phyloP scores from a whole-genome alignment of 2,797 vertebrate genomes.

The Nyctibius grandis region DNA sequence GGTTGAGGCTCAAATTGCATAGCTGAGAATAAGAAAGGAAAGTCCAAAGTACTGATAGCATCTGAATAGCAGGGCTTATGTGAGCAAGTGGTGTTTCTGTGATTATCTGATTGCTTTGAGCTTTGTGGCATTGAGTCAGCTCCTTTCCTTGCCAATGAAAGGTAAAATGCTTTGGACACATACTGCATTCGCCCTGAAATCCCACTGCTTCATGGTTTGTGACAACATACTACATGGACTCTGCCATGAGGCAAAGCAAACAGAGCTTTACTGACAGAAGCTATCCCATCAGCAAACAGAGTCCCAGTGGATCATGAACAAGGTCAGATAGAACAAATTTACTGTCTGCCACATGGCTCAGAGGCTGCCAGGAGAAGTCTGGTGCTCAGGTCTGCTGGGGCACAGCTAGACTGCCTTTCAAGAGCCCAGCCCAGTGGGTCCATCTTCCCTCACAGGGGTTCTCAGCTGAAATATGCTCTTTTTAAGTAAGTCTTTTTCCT shows the following conservation, averaged over 20 bases:
- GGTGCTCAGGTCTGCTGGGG: neutral
- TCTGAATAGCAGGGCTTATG: neutral
- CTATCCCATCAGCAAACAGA: neutral
- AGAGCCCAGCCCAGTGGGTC: neutral
- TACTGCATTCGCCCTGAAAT: neutral
- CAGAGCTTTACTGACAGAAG: neutral
- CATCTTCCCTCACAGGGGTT: neutral
- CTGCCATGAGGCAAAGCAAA: neutral
- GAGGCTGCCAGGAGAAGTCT: neutral
- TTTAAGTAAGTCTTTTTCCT: neutral
- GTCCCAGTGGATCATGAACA: neutral
- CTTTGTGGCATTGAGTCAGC: neutral
- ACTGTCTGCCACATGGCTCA: neutral
- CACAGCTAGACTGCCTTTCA: neutral
- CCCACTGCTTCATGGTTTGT: neutral
- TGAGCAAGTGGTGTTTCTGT: neutral
- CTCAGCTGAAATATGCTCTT: neutral
- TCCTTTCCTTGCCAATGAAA: neutral
- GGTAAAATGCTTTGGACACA: neutral
- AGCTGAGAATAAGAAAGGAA: neutral
- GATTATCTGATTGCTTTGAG: neutral
- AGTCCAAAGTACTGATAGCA: neutral
- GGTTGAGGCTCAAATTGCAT: neutral
- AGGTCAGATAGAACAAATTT: conserved; percentile 16
- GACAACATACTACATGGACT: neutral